Evolutionary conservation across 2,797 vertebrate species (phyloP).

Genomic region (Clarias pachynema): DNA sequence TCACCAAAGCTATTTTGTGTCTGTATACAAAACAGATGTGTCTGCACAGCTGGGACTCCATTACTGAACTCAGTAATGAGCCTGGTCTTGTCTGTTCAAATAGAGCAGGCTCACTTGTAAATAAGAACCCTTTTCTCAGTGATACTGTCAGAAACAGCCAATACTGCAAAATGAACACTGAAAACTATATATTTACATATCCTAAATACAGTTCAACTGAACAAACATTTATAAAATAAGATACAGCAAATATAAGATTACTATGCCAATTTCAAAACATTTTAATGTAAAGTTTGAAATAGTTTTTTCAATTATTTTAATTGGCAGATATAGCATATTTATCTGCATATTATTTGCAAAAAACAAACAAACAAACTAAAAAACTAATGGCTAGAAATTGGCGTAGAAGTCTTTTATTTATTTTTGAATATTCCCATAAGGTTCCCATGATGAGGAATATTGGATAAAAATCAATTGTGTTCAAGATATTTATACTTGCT

Average conservation of each 20-base stretch:
- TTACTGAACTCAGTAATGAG: slow-evolving; percentile 16
- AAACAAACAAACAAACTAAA: too few species aligned
- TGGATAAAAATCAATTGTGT: neutral
- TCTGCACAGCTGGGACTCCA: slow-evolving; percentile 20
- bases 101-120: neutral
- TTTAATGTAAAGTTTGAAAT: neutral
- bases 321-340: neutral
- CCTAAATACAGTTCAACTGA: neutral
- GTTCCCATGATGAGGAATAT: neutral
- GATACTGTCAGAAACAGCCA: neutral
- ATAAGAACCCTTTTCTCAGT: neutral
- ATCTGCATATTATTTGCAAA: too few species aligned
- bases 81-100: slow-evolving; percentile 6
- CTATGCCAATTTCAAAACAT: neutral
- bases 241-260: neutral
- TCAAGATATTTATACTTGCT: neutral
- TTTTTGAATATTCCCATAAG: neutral
- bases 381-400: neutral
- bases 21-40: slow-evolving; percentile 8
- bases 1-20: slow-evolving; percentile 9
- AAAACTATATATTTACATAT: slow-evolving; percentile 6
- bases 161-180: neutral
- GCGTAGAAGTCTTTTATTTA: neutral
- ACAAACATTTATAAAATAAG: neutral
- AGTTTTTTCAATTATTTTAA: neutral